A percentile compares a stretch with the other conserved stretches of the same genome.
These are phyloP conservation scores for Dicrostonyx torquatus DNA, from an alignment of 2,797 vertebrate genomes.

Conservation along the genomic window DNA sequence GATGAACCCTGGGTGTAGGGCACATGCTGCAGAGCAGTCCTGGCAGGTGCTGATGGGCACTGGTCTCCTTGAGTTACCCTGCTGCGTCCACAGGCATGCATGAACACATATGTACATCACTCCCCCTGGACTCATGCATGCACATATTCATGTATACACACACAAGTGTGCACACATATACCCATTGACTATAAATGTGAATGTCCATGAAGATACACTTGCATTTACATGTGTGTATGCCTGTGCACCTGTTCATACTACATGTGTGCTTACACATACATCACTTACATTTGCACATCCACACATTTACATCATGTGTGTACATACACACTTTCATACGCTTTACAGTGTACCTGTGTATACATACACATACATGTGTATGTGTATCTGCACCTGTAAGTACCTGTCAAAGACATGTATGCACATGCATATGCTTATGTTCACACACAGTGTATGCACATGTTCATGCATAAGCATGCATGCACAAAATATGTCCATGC, in stretches of 20 bases:
- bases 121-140: not conserved
- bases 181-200: not conserved
- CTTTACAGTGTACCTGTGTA: not conserved
- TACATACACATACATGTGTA: not conserved
- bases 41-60: not conserved
- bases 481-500: not conserved
- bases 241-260: not conserved
- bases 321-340: not conserved
- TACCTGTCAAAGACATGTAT: not conserved
- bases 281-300: not conserved
- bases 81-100: not conserved
- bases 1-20: accelerated
- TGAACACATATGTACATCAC: not conserved
- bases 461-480: not conserved
- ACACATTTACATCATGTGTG: not conserved
- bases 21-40: not conserved
- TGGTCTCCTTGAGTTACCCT: not conserved
- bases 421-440: not conserved
- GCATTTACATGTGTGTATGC: not conserved
- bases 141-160: not conserved
- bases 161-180: not conserved
- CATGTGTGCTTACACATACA: not conserved
- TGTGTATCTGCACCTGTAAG: not conserved
- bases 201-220: not conserved
- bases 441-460: not conserved